A percentile compares a stretch with the other conserved stretches of the same genome.
These are phyloP conservation scores for Oenanthe melanoleuca DNA, from an alignment of 2,113 vertebrate genomes.

Conservation along the genomic window DNA sequence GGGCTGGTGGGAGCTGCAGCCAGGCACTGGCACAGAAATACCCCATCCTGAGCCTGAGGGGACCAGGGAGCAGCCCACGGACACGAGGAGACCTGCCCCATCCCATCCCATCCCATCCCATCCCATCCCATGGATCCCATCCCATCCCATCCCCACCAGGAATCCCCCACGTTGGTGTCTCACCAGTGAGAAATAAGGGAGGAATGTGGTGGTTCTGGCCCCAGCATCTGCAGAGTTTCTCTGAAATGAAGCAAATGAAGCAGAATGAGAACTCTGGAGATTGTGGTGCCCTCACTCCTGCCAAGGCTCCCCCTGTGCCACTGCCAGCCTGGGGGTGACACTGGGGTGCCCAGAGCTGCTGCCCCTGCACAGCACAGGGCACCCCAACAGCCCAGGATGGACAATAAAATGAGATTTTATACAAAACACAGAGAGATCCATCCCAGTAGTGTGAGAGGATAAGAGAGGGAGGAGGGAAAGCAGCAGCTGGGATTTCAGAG, in stretches of 20 bases:
- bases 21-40: neutral
- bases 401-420: neutral
- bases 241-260: neutral
- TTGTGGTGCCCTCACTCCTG: neutral
- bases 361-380: neutral
- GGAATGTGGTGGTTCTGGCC: neutral
- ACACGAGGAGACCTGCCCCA: neutral
- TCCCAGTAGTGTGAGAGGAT: neutral
- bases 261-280: neutral
- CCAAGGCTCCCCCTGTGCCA: neutral
- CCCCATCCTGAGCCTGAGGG: rapidly evolving
- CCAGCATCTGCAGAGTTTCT: neutral
- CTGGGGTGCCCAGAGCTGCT: neutral
- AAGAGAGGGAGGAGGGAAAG: neutral
- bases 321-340: neutral
- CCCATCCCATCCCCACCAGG: neutral
- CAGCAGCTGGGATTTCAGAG: neutral
- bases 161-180: neutral
- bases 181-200: neutral
- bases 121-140: too few species aligned
- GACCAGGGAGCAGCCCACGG: neutral
- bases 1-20: neutral
- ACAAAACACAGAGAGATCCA: neutral
- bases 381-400: neutral
- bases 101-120: neutral